These are phyloP conservation scores for Epinephelus awoara DNA, from an alignment of 2,797 vertebrate genomes.

Conservation along the genomic window DNA sequence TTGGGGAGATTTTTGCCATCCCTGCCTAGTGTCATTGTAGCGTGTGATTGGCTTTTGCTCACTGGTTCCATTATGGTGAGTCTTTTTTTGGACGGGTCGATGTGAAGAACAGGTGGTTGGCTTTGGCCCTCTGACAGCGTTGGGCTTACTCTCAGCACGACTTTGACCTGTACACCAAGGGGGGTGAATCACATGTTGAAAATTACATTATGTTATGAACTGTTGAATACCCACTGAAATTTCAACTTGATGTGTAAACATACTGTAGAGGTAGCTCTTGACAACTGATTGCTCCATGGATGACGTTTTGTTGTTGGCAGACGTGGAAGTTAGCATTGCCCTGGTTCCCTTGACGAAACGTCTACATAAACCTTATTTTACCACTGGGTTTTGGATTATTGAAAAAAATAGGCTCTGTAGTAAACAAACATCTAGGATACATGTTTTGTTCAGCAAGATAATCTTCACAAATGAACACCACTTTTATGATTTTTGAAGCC, in stretches of 20 bases:
- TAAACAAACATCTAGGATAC: too few species aligned
- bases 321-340: too few species aligned
- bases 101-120: slow-evolving; percentile 91
- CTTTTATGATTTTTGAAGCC: too few species aligned
- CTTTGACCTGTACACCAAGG: slow-evolving; percentile 89
- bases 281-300: background rate
- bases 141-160: slow-evolving; percentile 94
- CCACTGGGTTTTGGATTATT: too few species aligned
- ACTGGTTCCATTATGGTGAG: slow-evolving; percentile 91
- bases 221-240: background rate
- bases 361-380: too few species aligned
- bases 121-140: slow-evolving; percentile 81
- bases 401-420: too few species aligned
- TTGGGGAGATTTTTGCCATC: slow-evolving; percentile 89
- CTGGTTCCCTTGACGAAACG: too few species aligned
- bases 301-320: too few species aligned
- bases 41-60: slow-evolving; percentile 82
- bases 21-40: slow-evolving; percentile 85
- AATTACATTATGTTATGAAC: background rate
- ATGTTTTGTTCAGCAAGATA: too few species aligned
- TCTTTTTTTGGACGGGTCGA: slow-evolving; percentile 93
- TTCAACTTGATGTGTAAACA: background rate
- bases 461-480: too few species aligned
- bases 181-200: slow-evolving; percentile 12
- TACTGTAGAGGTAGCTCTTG: background rate